phyloP scores from a whole-genome alignment of 1,140 invertebrate species.

The Bicyclus anynana region DNA sequence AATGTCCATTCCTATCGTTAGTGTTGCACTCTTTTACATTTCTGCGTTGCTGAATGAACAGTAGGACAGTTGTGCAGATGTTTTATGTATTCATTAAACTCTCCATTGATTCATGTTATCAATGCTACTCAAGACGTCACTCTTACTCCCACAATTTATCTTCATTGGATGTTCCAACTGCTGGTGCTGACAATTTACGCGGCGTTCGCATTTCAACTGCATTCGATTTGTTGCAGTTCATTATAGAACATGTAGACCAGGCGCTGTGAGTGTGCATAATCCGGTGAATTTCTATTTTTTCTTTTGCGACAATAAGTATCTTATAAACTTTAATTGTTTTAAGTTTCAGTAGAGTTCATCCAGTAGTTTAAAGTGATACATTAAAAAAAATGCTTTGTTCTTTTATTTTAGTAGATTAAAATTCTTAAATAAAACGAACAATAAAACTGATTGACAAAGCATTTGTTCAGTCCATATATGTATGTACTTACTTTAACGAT shows the following conservation, averaged over 20 bases:
- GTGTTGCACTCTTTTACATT: background rate
- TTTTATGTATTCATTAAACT: conserved; percentile 18
- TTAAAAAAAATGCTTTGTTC: too few relatives aligned
- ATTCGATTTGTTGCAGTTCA: conserved; percentile 31
- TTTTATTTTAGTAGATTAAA: too few relatives aligned
- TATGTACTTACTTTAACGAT: too few relatives aligned
- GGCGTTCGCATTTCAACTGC: conserved; percentile 26
- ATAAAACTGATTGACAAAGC: too few relatives aligned
- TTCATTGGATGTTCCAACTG: conserved; percentile 23
- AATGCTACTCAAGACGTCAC: conserved; percentile 20
- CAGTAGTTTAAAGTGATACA: too few relatives aligned
- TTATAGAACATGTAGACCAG: conserved; percentile 29
- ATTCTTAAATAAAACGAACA: too few relatives aligned
- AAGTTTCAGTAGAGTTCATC: too few relatives aligned
- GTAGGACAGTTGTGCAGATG: background rate
- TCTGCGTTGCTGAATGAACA: background rate
- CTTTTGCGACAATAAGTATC: too few relatives aligned
- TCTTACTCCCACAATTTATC: conserved; percentile 31
- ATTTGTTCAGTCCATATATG: too few relatives aligned
- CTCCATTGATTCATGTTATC: conserved; percentile 34
- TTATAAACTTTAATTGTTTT: too few relatives aligned
- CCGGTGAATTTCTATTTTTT: too few relatives aligned
- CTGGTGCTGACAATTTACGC: conserved; percentile 32
- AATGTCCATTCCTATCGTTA: background rate
- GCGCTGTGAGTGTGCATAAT: too few relatives aligned